Base-by-base conservation (phyloP, 2,113 vertebrate species). In the Trichechus manatus region DNA sequence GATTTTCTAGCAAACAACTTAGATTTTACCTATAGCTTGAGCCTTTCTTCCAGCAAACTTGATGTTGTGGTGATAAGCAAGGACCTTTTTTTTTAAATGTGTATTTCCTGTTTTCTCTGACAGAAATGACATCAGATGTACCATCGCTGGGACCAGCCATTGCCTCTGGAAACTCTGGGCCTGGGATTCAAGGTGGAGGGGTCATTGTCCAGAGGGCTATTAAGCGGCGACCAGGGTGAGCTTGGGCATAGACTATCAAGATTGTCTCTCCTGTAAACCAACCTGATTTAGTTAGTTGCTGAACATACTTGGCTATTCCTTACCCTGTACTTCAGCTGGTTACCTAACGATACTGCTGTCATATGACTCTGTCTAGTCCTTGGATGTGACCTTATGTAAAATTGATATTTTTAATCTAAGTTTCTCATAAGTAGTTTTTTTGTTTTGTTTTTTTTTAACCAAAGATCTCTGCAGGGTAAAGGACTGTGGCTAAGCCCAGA, bases 161-260 rank as follows among this genome's bases (percentile, higher is more conserved):
- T 31, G 81, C 98, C 85, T 98, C 99, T 13, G 99, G 98, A 79
- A 99, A 97, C 77, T 95, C 99, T 0, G 98, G 97, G 0, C 9
- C 98, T 0, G 98, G 97, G 0, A 31, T 98, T 1, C 98, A 98
- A 50, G 97, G 98, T 5, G 98, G 98, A 59, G 99, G 98, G 87
- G 97, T 98, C 33, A 94, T 99, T 0, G 98, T 98, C 31, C 99
- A 99, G 89, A 99, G 99, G 63, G 97, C 98, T 97, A 99, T 97
- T 98, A 99, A 99, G 98, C 99, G 99, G 77, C 97, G 99, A 29
- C 98, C 99, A 0, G 98, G 97, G 99, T 99, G 97, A 99, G 99
- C 98, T 14, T 3, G 50, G 3, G n/a, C 85, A 9, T 79, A 20
- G 59, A 75, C 9, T 81, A 39, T 95, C 19, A 70, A 42, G 33